These are phyloP conservation scores for Xerus inauris DNA, from an alignment of 2,113 vertebrate species.

Conservation along the genomic window DNA sequence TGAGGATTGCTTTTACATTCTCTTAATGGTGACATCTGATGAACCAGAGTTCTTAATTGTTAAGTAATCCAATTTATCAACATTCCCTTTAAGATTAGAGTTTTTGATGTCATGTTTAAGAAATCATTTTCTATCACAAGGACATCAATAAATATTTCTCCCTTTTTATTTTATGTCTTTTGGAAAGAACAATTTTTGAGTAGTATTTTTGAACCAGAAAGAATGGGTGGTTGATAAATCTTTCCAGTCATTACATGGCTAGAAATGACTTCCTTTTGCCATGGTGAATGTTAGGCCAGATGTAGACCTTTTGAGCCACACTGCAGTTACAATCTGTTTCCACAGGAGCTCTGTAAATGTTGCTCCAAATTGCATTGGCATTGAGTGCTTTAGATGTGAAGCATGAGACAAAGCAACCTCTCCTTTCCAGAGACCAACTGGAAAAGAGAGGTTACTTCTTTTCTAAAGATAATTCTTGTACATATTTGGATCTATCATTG, in stretches of 20 bases:
- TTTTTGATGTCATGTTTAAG: constrained; percentile 12
- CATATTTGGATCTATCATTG: neutral
- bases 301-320: neutral
- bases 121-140: neutral
- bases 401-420: neutral
- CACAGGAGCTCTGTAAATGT: neutral
- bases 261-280: neutral
- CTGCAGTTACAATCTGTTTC: neutral
- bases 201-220: neutral
- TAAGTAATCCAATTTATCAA: neutral
- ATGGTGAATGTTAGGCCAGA: neutral
- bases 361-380: neutral
- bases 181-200: neutral
- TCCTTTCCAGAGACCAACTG: neutral
- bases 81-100: neutral
- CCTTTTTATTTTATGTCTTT: neutral
- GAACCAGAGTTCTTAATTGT: neutral
- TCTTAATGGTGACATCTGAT: neutral
- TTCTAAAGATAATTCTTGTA: neutral
- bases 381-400: neutral
- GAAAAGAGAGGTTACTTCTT: no score
- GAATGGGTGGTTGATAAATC: neutral
- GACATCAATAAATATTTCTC: neutral
- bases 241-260: neutral
- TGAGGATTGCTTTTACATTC: neutral